These are phyloP conservation scores for Gallinago media DNA, from an alignment of 2,113 vertebrate species.

Conservation along the genomic window DNA sequence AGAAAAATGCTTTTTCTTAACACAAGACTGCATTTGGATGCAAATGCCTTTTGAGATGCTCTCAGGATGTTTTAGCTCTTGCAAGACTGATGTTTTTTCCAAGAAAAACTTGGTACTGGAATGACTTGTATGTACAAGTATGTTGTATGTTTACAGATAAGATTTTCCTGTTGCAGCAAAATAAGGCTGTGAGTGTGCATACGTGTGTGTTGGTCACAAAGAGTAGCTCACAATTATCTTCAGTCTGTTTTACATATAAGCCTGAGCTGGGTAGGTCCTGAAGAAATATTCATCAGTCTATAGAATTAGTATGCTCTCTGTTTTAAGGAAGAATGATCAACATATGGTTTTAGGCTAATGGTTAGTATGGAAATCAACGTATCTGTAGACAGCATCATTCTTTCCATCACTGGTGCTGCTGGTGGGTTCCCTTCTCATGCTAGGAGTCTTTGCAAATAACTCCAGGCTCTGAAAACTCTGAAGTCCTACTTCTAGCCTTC, in stretches of 20 bases:
- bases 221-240: fast-evolving
- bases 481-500: neutral
- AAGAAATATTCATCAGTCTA: neutral
- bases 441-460: neutral
- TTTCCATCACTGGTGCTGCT: neutral
- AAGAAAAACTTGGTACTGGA: neutral
- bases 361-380: neutral
- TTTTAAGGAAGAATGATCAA: neutral
- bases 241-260: neutral
- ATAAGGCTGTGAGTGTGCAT: neutral
- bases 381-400: neutral
- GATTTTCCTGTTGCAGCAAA: neutral
- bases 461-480: neutral
- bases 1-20: neutral
- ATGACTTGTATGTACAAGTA: neutral
- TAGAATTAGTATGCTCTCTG: neutral
- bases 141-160: neutral
- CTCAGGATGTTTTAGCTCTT: neutral
- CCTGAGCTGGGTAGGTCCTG: neutral
- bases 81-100: neutral
- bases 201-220: fast-evolving
- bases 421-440: neutral
- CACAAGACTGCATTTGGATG: neutral
- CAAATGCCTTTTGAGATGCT: neutral
- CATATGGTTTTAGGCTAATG: neutral